Evolutionary conservation across 2,797 vertebrate species (phyloP).

Genomic region (Gymnodraco acuticeps): DNA sequence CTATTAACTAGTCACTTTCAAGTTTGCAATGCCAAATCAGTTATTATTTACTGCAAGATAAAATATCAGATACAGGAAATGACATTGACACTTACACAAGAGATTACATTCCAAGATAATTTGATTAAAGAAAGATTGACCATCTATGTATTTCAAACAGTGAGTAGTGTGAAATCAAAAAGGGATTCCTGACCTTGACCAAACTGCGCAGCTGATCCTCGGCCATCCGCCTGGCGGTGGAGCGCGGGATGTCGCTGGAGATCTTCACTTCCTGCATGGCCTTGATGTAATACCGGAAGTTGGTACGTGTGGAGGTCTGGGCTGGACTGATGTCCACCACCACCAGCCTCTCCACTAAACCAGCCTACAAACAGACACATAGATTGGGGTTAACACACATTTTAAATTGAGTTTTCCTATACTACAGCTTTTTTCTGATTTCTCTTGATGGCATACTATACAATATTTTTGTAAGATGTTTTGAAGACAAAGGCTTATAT

Average conservation of each 20-base stretch:
- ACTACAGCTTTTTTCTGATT: too few relatives aligned
- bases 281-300: conserved; percentile 86
- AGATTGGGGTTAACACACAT: neutral
- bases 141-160: neutral
- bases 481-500: too few relatives aligned
- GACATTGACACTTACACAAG: neutral
- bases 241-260: conserved; percentile 87
- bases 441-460: too few relatives aligned
- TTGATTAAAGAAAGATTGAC: neutral
- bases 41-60: neutral
- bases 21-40: neutral
- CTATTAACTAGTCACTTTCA: too few relatives aligned
- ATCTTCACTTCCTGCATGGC: conserved; percentile 90
- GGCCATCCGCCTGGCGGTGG: conserved; percentile 89
- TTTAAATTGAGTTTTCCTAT: too few relatives aligned
- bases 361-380: conserved; percentile 80
- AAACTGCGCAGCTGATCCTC: conserved; percentile 87
- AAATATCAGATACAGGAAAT: neutral
- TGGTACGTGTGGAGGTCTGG: conserved; percentile 67
- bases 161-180: neutral
- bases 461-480: too few relatives aligned
- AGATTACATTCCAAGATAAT: neutral
- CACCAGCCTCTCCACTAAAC: conserved; percentile 91
- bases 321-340: conserved; percentile 92
- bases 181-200: conserved; percentile 84